These are phyloP conservation scores for Chrysotoxum bicinctum DNA, from an alignment of 2,888 invertebrate genomes.

Conservation along the genomic window DNA sequence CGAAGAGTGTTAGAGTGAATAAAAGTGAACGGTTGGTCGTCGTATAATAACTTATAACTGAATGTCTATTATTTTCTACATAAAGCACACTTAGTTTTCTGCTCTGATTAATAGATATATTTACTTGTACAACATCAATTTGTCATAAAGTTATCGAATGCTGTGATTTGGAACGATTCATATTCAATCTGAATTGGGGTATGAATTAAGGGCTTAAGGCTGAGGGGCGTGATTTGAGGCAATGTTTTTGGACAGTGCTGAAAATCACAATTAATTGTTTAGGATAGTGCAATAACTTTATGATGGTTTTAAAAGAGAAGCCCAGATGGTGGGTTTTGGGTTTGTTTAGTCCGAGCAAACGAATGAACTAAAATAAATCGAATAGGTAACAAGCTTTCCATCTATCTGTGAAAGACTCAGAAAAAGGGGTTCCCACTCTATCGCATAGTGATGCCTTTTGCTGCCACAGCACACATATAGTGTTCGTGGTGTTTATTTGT, in stretches of 20 bases:
- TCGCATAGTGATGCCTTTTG: not conserved
- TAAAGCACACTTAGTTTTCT: not conserved
- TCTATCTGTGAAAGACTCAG: no score
- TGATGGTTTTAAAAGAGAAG: no score
- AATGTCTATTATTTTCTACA: not conserved
- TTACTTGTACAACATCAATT: not conserved
- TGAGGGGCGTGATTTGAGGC: not conserved
- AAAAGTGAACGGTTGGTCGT: not conserved
- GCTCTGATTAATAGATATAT: not conserved
- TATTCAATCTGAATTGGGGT: not conserved
- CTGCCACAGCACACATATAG: no score
- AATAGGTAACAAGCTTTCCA: no score
- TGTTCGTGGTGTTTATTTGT: no score
- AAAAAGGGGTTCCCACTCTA: not conserved
- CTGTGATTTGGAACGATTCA: not conserved
- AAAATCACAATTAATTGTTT: not conserved
- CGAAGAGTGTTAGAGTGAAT: not conserved
- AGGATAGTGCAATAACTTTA: no score
- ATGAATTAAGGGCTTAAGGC: not conserved
- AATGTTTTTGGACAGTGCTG: not conserved
- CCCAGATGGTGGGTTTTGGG: no score
- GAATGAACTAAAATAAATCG: no score
- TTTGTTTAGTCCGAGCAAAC: no score
- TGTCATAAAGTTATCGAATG: not conserved
- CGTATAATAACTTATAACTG: not conserved